Base-by-base conservation (phyloP, 1,140 invertebrate species). In the Parapsyche elsis region DNA sequence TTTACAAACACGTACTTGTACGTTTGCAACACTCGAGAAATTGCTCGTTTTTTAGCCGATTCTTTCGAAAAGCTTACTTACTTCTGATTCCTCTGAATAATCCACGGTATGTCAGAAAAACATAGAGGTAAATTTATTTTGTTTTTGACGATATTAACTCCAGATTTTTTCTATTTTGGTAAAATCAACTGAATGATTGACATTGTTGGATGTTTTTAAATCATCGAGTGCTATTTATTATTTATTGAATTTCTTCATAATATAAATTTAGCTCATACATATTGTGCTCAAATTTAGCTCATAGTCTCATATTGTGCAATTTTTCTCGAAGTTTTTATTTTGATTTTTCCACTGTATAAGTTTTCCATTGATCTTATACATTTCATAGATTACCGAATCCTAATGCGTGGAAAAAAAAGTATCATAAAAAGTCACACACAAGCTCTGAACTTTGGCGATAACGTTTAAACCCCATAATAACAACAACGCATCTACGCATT, bases 391-490 rank as follows among this genome's bases (percentile, higher is more conserved):
- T 23, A 5, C 19, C 59, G 12, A n/a, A 71, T 71, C n/a, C 71
- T 19, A 30, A 45, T 38, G 16, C 46, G 71, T n/a, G 26, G 21
- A 73, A n/a, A 16, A 9, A 59, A 9, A 59, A 9, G 10, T 38
- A 75, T 24, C 16, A 57, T 57, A 46, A 75, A 75, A 75, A 23
- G n/a, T 46, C 73, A 49, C 21, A 49, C 49, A 14, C 23, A n/a
- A 46, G 19, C 49, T 26, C 73, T 75, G 73, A 57, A 75, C 10
- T 75, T 24, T 0, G 46, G 5, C 73, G 73, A 75, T 75, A 75
- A 75, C 44, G 49, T 74, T 75, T 24, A 57, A 75, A 26, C 45
- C 46, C 46, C 5, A 24, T 75, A 74, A 75, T 75, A 57, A 75
- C 23, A 49, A 26, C 49, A 26, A 23, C 44, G 30, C n/a, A n/a